These are phyloP conservation scores for Cynoglossus semilaevis DNA, from an alignment of 2,113 vertebrate genomes.

Conservation along the genomic window DNA sequence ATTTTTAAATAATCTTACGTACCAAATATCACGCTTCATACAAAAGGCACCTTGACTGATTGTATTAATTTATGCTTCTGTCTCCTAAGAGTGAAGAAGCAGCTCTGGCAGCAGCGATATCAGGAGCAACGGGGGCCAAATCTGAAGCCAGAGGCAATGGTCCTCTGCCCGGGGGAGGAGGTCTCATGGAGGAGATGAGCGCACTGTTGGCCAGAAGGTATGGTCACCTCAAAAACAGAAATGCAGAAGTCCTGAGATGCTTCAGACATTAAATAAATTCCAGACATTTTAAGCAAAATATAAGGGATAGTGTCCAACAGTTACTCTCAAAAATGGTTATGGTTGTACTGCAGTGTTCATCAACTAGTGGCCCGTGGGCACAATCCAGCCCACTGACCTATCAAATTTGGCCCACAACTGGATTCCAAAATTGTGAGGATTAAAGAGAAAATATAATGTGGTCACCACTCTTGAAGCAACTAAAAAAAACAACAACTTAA, in stretches of 20 bases:
- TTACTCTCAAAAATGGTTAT: too few relatives aligned
- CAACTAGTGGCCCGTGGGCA: too few relatives aligned
- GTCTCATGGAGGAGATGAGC: conserved; percentile 99
- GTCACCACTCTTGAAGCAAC: too few relatives aligned
- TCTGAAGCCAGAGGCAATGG: conserved; percentile 90
- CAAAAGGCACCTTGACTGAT: neutral
- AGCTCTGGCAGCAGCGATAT: conserved; percentile 46
- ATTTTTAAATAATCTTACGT: too few relatives aligned
- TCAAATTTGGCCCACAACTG: too few relatives aligned
- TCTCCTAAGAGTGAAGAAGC: conserved; percentile 80
- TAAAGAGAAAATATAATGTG: too few relatives aligned
- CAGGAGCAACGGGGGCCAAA: conserved; percentile 76
- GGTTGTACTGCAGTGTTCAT: too few relatives aligned
- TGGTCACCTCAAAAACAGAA: neutral
- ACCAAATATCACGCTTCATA: neutral
- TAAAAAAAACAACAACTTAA: too few relatives aligned
- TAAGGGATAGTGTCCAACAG: too few relatives aligned
- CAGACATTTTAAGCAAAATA: too few relatives aligned
- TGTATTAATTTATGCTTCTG: neutral
- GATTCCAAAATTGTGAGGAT: too few relatives aligned
- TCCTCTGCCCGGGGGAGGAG: conserved; percentile 86
- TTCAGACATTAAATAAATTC: neutral
- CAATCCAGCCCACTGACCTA: too few relatives aligned
- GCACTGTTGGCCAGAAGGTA: conserved; percentile 97
- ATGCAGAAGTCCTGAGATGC: neutral